Percentiles rank a stretch among this genome's conserved stretches.
These are phyloP conservation scores for Podarcis cretensis DNA, from an alignment of 2,113 vertebrate species.

Conservation along the genomic window DNA sequence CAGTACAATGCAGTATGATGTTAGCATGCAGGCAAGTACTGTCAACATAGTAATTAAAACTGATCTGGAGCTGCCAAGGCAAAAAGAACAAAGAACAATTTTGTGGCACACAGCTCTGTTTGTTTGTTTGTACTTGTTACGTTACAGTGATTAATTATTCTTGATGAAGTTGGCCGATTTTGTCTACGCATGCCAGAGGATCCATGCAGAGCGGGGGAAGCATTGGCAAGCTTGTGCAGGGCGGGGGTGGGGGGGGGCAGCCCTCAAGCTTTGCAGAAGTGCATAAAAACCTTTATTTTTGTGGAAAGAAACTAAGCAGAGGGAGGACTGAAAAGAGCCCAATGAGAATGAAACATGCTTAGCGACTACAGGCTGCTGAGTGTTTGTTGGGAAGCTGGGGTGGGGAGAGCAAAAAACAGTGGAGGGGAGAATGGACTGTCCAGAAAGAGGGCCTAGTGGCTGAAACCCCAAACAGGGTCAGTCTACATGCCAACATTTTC, in stretches of 20 bases:
- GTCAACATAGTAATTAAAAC: not conserved
- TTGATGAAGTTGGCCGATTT: constrained; percentile 20
- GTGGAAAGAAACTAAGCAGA: not conserved
- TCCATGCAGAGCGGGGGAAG: not conserved
- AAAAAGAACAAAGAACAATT: not conserved
- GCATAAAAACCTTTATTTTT: not conserved
- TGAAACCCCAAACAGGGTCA: no score
- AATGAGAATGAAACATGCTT: no score
- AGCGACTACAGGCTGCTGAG: no score
- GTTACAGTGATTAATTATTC: constrained; percentile 19
- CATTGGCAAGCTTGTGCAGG: not conserved
- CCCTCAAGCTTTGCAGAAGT: not conserved
- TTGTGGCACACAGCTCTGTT: not conserved
- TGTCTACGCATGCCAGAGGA: not conserved
- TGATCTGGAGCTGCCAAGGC: constrained; percentile 13
- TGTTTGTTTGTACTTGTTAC: not conserved
- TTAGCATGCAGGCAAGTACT: constrained; percentile 3
- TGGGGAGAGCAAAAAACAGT: no score
- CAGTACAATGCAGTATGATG: constrained; percentile 4
- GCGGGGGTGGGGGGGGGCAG: not conserved
- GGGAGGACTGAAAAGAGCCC: not conserved
- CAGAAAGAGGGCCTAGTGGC: no score
- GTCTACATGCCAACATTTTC: no score
- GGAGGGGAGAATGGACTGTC: no score
- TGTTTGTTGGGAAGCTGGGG: no score